phyloP scores from a whole-genome alignment of 2,113 vertebrate species.

The Fregetta grallaria region DNA sequence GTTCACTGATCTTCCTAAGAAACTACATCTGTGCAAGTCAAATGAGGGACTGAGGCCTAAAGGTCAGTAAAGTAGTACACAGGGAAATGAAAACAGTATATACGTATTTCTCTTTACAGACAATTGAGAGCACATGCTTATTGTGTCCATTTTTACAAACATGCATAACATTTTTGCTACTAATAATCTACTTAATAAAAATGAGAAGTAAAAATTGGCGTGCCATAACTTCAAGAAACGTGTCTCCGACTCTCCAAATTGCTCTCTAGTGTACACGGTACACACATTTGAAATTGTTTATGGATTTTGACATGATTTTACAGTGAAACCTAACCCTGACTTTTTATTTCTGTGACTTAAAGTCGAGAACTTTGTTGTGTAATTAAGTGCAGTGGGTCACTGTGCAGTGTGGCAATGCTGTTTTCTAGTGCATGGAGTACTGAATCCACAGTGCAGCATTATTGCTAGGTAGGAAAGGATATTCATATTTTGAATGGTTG shows the following conservation, averaged over 20 bases:
- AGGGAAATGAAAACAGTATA: background rate
- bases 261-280: background rate
- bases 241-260: background rate
- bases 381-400: slow-evolving; percentile 34
- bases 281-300: background rate
- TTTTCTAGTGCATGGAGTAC: background rate
- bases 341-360: slow-evolving; percentile 16
- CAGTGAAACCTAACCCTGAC: background rate
- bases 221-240: background rate
- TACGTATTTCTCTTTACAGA: background rate
- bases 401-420: background rate
- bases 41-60: background rate
- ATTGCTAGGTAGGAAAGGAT: slow-evolving; percentile 37
- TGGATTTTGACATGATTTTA: slow-evolving; percentile 23
- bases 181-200: slow-evolving; percentile 8
- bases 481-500: slow-evolving; percentile 60
- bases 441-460: slow-evolving; percentile 19
- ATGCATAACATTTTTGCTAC: background rate
- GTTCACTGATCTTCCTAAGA: background rate
- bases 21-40: background rate
- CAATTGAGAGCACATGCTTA: background rate
- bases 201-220: background rate
- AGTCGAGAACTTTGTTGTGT: slow-evolving; percentile 3
- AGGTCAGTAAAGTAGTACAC: background rate
- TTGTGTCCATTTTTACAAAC: background rate